Evolutionary conservation across 1,140 invertebrate species (phyloP), one percentile per base, ranked within the genome.

Genomic region (Cephus cinctus): DNA sequence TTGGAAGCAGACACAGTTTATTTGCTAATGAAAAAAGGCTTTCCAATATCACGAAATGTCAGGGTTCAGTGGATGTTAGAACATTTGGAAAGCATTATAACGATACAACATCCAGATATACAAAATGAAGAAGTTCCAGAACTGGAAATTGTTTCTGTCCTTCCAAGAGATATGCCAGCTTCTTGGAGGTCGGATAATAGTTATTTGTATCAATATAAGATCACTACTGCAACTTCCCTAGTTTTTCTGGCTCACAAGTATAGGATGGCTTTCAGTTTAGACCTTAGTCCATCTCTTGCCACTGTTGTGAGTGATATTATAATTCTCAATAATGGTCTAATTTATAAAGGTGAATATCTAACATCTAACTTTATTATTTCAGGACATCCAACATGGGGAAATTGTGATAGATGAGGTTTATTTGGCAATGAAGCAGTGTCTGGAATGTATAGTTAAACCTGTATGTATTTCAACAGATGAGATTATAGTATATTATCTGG

Each of bases 271-370:
- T 89, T 88, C 72, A 86, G 88, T 62, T 74, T 93, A 39, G 90
- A 93, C 71, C 78, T 92, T 51, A 91, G 88, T 73, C 88, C 89
- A 14, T 92, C 89, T 2, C 77, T 86, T 47, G 82, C 86, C 20
- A 81, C 86, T 58, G 84, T 90, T 36, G 86, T 75, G 56, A 71
- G 65, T 84, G 72, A 62, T 53, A 34, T 36, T 34, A 32, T 35
- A 39, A 15, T 25, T 39, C 18, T 11, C 9, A 21, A 42, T 30
- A 20, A 18, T 20, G 36, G 22, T 38, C 20, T 56, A 9, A 20
- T 23, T 4, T 38, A 16, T 43, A 0, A 45, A 27, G 43, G 47
- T 45, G 34, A 18, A 43, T 50, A 41, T 15, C 12, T 12, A 15
- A 19, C 8, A 43, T 36, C 5, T 43, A 31, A 35, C 18, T 36